Percentiles rank a stretch among this genome's conserved stretches.
Conservation (phyloP, 2,797 vertebrate genomes). For the Dicrostonyx torquatus region DNA sequence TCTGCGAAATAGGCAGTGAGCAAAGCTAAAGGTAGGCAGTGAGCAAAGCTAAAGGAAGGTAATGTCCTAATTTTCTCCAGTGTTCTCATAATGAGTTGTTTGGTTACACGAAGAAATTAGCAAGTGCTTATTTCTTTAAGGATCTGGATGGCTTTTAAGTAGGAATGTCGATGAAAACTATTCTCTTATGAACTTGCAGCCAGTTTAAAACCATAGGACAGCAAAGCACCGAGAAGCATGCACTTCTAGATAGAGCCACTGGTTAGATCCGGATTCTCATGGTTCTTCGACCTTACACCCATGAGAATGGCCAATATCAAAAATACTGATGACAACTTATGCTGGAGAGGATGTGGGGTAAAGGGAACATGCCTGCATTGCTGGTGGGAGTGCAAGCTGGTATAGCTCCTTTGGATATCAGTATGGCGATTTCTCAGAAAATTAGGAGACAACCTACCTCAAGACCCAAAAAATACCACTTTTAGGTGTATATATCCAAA, state of each 20-base stretch:
- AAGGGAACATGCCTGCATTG: no score
- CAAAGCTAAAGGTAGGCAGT: background rate
- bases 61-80: background rate
- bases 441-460: no score
- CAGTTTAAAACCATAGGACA: background rate
- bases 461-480: no score
- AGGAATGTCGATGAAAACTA: background rate
- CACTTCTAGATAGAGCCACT: constrained; percentile 2
- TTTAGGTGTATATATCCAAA: no score
- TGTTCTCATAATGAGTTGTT: background rate
- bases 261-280: background rate
- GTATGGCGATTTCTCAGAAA: no score
- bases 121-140: constrained; percentile 13
- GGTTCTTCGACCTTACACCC: background rate
- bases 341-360: no score
- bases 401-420: no score
- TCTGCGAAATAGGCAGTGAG: background rate
- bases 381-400: no score
- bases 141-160: background rate
- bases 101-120: constrained; percentile 21
- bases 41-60: background rate
- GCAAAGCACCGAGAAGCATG: background rate
- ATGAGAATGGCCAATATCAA: no score
- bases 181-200: background rate
- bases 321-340: no score